Base-by-base conservation (phyloP, 2,888 invertebrate genomes). In the Melangyna quadrimaculata region DNA sequence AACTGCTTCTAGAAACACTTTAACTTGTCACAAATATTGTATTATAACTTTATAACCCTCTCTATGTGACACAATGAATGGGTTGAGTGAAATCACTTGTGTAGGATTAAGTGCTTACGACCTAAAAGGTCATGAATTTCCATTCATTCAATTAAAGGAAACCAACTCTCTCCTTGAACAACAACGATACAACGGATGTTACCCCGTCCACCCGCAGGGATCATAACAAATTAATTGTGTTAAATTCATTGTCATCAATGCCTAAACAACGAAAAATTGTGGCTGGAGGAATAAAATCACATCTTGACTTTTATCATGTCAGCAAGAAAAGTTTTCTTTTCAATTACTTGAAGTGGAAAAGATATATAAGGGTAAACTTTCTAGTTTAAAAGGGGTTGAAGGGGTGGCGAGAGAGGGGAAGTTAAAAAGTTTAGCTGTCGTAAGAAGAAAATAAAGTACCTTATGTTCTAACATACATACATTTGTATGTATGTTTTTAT, bases 121-220 rank as follows among this genome's bases (percentile, higher is more conserved):
- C 65, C 61, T 43, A 69, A 69, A 65, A 80, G 84, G 79, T 84
- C 80, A 77, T 72, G 80, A 32, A 80, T 72, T 75, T 75, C 55
- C 48, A 83, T 78, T 78, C 40, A 40, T 73, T 55, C 48, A 83
- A 83, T 83, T 83, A 74, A 78, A 83, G 83, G 83, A 78, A 83
- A 63, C 72, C 43, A 29, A 40, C 17, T 48, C 22, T 48, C 22
- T 57, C 45, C 65, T 61, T 61, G 17, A 61, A 22, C 24, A 27
- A 40, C 17, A 65, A 35, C 22, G 27, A 65, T 29, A 17, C 6
- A 72, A 37, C 78, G 82, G 82, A 82, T 82, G 82, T 77, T 37
- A 71, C 45, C 75, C 53, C 29, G 40, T n/a, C n/a, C n/a, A n/a
- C 35, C 59, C 59, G 22, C 19, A 22, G 73, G 51, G 73, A 61